Evolutionary conservation across 2,113 vertebrate species (phyloP).

Genomic region (Ondatra zibethicus): DNA sequence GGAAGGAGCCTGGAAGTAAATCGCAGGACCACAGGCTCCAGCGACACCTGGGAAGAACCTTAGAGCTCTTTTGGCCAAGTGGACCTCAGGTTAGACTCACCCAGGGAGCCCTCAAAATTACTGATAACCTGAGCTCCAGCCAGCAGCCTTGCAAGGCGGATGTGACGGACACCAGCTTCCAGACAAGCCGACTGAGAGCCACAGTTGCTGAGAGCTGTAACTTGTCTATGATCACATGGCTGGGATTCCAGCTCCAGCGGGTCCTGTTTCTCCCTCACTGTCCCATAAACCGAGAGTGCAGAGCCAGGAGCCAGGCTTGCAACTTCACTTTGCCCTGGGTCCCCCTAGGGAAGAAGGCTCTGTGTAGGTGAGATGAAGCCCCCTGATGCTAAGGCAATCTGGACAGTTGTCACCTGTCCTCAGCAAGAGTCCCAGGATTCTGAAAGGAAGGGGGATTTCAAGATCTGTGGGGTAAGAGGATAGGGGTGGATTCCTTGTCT

Average conservation of each 20-base stretch:
- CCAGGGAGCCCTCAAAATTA: background rate
- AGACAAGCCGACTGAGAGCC: background rate
- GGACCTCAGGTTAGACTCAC: background rate
- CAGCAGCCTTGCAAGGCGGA: background rate
- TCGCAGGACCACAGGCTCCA: background rate
- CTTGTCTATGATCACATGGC: background rate
- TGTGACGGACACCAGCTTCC: background rate
- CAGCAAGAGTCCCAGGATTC: background rate
- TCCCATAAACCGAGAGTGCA: accelerated
- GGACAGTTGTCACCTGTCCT: background rate
- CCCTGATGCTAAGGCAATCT: background rate
- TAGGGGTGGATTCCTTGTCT: background rate
- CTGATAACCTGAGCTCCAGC: background rate
- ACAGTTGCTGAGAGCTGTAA: background rate
- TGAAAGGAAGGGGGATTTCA: background rate
- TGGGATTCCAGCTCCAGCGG: background rate
- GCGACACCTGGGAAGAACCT: background rate
- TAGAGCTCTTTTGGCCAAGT: background rate
- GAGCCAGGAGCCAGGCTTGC: background rate
- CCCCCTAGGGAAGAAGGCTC: background rate
- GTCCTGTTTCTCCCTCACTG: accelerated
- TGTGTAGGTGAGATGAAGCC: background rate
- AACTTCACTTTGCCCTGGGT: background rate
- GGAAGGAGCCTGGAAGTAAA: background rate
- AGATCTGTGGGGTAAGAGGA: background rate